Conservation (phyloP, 2,797 vertebrate genomes). For the Peromyscus aztecus region DNA sequence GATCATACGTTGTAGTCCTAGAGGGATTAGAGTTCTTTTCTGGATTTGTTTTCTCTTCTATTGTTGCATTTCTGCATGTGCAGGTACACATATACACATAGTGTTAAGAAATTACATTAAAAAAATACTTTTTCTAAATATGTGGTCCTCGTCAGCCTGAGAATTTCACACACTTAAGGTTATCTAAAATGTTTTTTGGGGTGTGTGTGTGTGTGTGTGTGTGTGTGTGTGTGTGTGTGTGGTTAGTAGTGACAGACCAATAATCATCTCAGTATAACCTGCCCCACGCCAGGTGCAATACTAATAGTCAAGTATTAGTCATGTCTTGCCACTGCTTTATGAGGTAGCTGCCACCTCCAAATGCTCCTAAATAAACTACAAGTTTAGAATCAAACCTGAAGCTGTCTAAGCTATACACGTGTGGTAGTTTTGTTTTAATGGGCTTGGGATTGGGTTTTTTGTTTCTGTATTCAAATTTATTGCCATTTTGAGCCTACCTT, state of each 20-base stretch:
- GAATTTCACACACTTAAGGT: not conserved
- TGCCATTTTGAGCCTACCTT: not conserved
- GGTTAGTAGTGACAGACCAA: not conserved
- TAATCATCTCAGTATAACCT: not conserved
- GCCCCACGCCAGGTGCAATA: not conserved
- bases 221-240: not conserved
- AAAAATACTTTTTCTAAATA: not conserved
- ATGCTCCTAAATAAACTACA: not conserved
- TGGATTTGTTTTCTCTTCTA: not conserved
- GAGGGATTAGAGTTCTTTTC: not conserved
- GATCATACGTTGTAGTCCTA: not conserved
- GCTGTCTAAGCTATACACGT: not conserved
- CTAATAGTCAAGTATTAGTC: not conserved
- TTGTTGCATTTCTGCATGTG: not conserved
- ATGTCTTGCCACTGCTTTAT: not conserved
- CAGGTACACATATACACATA: not conserved
- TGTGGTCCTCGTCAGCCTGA: not conserved
- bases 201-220: not conserved
- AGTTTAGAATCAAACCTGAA: slow-evolving; percentile 29
- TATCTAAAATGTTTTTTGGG: not conserved
- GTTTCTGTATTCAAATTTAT: not conserved
- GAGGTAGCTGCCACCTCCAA: not conserved
- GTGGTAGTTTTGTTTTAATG: not conserved
- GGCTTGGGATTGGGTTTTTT: not conserved
- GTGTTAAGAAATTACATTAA: not conserved